Percentiles rank a stretch among this genome's conserved stretches.
Conservation (phyloP, 1,140 invertebrate species). For the Chrysomallon squamiferum region DNA sequence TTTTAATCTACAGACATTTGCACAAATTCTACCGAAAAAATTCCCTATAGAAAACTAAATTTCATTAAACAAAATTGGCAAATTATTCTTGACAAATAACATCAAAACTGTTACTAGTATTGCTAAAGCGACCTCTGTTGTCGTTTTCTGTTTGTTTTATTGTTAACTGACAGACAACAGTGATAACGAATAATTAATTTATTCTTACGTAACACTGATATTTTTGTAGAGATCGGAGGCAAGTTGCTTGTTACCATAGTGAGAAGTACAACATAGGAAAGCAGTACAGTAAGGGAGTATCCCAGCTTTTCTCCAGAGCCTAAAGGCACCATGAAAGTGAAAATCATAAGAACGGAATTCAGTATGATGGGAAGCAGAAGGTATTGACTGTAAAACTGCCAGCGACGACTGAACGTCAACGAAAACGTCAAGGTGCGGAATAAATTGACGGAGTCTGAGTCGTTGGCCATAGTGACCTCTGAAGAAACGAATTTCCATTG, state of each 20-base stretch:
- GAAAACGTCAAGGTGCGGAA: slow-evolving; percentile 21
- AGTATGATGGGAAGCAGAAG: slow-evolving; percentile 36
- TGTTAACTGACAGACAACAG: too few relatives aligned
- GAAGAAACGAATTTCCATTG: too few relatives aligned
- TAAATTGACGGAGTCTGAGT: background rate
- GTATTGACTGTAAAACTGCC: slow-evolving; percentile 27
- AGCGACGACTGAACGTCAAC: slow-evolving; percentile 20
- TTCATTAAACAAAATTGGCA: too few relatives aligned
- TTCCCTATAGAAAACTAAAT: too few relatives aligned
- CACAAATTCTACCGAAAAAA: too few relatives aligned
- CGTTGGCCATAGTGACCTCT: background rate
- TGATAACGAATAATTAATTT: too few relatives aligned
- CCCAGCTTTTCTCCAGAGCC: slow-evolving; percentile 45
- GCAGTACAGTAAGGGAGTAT: slow-evolving; percentile 35
- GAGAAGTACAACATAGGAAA: slow-evolving; percentile 33
- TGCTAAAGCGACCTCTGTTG: too few relatives aligned
- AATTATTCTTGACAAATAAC: too few relatives aligned
- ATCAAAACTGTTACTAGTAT: too few relatives aligned
- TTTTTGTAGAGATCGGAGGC: slow-evolving; percentile 28
- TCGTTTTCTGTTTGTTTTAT: too few relatives aligned
- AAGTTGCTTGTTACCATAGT: slow-evolving; percentile 31
- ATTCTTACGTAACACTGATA: slow-evolving; percentile 16
- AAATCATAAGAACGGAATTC: slow-evolving; percentile 33
- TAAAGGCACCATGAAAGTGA: slow-evolving; percentile 31
- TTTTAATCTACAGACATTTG: too few relatives aligned